These are phyloP conservation scores for Pediacus dermestoides DNA, from an alignment of 2,888 invertebrate genomes.

Conservation along the genomic window DNA sequence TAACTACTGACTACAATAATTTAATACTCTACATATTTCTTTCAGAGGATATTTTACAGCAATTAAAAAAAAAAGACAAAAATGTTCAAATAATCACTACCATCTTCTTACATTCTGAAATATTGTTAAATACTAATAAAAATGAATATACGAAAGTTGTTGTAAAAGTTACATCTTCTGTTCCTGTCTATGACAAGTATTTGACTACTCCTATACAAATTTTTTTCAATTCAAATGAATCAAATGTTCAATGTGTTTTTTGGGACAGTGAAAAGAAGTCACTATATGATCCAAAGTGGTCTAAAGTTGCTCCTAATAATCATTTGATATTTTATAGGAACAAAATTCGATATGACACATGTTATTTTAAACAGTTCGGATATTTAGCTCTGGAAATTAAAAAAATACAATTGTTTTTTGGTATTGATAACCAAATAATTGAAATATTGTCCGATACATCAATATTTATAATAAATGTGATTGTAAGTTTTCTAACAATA, in stretches of 20 bases:
- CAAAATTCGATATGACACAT: slow-evolving; percentile 50
- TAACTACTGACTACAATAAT: slow-evolving; percentile 33
- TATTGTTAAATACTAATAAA: slow-evolving; percentile 35
- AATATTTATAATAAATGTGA: slow-evolving; percentile 52
- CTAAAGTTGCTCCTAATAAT: slow-evolving; percentile 54
- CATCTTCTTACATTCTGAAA: slow-evolving; percentile 38
- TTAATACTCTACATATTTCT: slow-evolving; percentile 39
- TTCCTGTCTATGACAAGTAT: slow-evolving; percentile 57
- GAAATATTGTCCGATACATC: slow-evolving; percentile 46
- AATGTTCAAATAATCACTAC: slow-evolving; percentile 34
- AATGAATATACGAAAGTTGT: slow-evolving; percentile 45
- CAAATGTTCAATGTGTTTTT: slow-evolving; percentile 52
- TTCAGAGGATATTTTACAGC: slow-evolving; percentile 35
- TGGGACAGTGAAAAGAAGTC: slow-evolving; percentile 53
- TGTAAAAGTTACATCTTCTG: slow-evolving; percentile 59
- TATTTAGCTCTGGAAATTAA: slow-evolving; percentile 57
- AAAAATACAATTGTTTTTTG: no score
- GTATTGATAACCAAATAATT: no score
- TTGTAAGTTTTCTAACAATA: slow-evolving; percentile 54
- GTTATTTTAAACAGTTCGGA: slow-evolving; percentile 57
- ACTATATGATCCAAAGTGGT: slow-evolving; percentile 52
- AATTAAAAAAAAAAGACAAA: slow-evolving; percentile 20
- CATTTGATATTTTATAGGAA: slow-evolving; percentile 40
- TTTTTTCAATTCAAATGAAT: slow-evolving; percentile 49
- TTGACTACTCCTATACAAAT: slow-evolving; percentile 56